Evolutionary conservation across 2,113 vertebrate species (phyloP).

Genomic region (Phrynosoma platyrhinos): DNA sequence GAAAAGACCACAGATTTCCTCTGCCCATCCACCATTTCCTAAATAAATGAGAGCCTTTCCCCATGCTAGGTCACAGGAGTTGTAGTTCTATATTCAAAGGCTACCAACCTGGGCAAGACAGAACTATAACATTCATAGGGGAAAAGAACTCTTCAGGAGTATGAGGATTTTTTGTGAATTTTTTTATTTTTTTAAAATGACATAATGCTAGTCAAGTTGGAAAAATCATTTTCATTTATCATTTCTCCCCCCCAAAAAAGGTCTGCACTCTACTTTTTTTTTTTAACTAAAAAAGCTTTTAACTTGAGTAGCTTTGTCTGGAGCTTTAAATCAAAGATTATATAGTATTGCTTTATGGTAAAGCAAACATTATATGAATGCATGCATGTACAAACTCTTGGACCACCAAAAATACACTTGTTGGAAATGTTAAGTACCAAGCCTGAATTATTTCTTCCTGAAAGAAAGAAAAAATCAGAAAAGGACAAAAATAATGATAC

Average conservation of each 20-base stretch:
- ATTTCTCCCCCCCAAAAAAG: neutral
- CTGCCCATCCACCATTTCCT: neutral
- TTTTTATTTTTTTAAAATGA: neutral
- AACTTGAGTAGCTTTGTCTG: constrained; percentile 23
- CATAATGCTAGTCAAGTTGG: constrained; percentile 4
- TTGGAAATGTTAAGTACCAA: neutral
- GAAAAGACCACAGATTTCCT: neutral
- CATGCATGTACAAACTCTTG: neutral
- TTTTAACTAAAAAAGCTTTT: constrained; percentile 48
- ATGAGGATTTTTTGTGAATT: too few species aligned
- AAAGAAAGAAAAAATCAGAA: neutral
- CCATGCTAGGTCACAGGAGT: neutral
- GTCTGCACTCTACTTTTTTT: constrained; percentile 19
- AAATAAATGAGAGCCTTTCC: neutral
- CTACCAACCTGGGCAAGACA: neutral
- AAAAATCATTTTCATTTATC: neutral
- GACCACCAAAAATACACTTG: neutral
- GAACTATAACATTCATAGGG: neutral
- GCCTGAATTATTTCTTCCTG: neutral
- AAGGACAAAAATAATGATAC: neutral
- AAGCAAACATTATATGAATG: neutral
- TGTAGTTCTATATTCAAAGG: neutral
- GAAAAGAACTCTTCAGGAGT: neutral
- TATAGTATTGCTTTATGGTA: constrained; percentile 26
- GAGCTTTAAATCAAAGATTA: constrained; percentile 39